Conservation (phyloP, 2,888 invertebrate genomes). For the Serripes groenlandicus region DNA sequence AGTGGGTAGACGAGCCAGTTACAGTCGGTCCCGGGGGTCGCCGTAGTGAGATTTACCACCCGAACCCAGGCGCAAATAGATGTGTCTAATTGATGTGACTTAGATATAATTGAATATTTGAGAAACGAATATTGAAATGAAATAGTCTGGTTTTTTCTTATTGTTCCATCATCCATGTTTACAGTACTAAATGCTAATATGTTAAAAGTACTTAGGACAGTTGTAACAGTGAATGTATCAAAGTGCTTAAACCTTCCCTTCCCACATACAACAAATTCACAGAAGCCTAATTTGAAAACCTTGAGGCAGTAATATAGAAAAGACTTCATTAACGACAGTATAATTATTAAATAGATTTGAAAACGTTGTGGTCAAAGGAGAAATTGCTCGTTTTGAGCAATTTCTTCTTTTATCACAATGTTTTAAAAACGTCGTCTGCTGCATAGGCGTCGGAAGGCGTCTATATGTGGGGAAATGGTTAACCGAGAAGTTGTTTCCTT, state of each 20-base stretch:
- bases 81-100: too few species aligned
- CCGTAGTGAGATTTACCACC: slow-evolving; percentile 27
- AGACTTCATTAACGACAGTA: too few species aligned
- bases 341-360: not conserved
- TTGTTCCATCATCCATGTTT: not conserved
- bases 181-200: not conserved
- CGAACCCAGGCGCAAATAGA: slow-evolving; percentile 25
- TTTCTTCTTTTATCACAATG: not conserved
- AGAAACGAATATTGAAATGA: not conserved
- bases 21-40: slow-evolving; percentile 9
- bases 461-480: too few species aligned
- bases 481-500: not conserved
- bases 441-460: too few species aligned
- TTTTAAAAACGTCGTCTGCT: too few species aligned
- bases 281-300: too few species aligned
- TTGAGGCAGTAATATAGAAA: too few species aligned
- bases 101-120: too few species aligned
- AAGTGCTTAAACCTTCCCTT: too few species aligned
- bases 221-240: not conserved
- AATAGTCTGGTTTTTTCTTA: not conserved
- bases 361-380: not conserved
- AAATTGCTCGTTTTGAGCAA: not conserved
- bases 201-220: not conserved
- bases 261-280: too few species aligned
- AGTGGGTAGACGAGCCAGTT: slow-evolving; percentile 38